Percentiles rank a stretch among this genome's conserved stretches.
Evolutionary conservation across 2,888 invertebrate species (phyloP).

Genomic region (Andricus quercusramuli): DNA sequence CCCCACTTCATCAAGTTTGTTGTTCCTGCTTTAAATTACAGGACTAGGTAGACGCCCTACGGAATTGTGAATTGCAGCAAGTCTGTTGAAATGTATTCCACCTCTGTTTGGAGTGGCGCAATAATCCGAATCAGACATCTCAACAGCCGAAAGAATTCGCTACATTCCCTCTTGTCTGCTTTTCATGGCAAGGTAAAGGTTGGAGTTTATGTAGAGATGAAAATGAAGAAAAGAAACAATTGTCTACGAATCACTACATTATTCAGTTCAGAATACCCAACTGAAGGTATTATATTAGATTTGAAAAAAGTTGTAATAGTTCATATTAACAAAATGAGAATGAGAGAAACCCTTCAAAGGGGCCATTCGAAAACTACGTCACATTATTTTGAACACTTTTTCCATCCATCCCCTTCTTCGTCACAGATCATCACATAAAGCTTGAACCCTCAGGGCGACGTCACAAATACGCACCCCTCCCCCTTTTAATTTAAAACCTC

Average conservation of each 20-base stretch:
- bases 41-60: slow-evolving; percentile 29
- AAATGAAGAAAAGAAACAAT: background rate
- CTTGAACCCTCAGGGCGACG: no score
- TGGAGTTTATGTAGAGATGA: background rate
- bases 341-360: no score
- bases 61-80: slow-evolving; percentile 17
- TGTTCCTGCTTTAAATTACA: slow-evolving; percentile 33
- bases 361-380: no score
- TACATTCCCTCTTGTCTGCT: slow-evolving; percentile 21
- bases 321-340: no score
- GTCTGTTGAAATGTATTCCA: slow-evolving; percentile 32
- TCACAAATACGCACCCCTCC: no score
- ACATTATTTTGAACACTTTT: no score
- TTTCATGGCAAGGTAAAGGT: slow-evolving; percentile 15
- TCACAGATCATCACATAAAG: no score
- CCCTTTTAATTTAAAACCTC: no score
- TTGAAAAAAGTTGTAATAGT: no score
- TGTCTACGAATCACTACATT: background rate
- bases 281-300: background rate
- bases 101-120: slow-evolving; percentile 39
- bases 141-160: slow-evolving; percentile 35
- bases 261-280: background rate
- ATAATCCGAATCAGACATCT: slow-evolving; percentile 41
- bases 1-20: slow-evolving; percentile 25
- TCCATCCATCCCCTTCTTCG: no score